Base-by-base conservation (phyloP, 2,797 vertebrate species). In the Antennarius maculatus region DNA sequence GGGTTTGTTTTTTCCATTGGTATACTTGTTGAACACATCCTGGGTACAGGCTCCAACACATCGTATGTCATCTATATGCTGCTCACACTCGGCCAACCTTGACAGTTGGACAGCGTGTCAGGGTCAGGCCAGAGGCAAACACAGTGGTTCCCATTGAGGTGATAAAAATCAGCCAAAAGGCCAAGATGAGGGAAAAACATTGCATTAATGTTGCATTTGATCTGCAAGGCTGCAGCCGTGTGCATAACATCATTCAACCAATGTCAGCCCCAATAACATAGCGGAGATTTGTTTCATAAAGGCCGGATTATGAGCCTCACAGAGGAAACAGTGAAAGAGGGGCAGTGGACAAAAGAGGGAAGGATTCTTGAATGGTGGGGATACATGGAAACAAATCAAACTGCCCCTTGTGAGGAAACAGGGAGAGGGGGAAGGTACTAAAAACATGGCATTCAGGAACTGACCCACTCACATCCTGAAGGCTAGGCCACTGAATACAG, bases 181-280 rank as follows among this genome's bases (percentile, higher is more conserved):
- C 67, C 15, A 10, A 7, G 71, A 86, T 47, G 50, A 47, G 16
- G 61, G 67, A 61, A 71, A 84, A 81, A 83, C 54, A 70, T 29
- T 41, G 70, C 72, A 76, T 82, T 83, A 70, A 85, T 82, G 79
- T 77, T 65, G 49, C 54, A 50, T 90, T 82, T 89, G 72, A 88
- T 90, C 76, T 72, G 47, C 53, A 41, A 31, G 72, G 79, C 72
- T 39, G 34, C 54, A 48, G 54, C 53, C 49, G 47, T 76, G 77
- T 83, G 84, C 83, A 71, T 63, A 72, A 76, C 81, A 82, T 80
- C 81, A 86, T 88, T 87, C 76, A 82, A 71, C 41, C 75, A 74
- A 70, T 74, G 77, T 82, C 77, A 74, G 70, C 74, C 70, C 29
- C 23, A 68, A 71, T 68, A 67, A 61, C 55, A 68, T 74, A 59